These are phyloP conservation scores for Trissolcus japonicus DNA, from an alignment of 2,888 invertebrate genomes.

Conservation along the genomic window DNA sequence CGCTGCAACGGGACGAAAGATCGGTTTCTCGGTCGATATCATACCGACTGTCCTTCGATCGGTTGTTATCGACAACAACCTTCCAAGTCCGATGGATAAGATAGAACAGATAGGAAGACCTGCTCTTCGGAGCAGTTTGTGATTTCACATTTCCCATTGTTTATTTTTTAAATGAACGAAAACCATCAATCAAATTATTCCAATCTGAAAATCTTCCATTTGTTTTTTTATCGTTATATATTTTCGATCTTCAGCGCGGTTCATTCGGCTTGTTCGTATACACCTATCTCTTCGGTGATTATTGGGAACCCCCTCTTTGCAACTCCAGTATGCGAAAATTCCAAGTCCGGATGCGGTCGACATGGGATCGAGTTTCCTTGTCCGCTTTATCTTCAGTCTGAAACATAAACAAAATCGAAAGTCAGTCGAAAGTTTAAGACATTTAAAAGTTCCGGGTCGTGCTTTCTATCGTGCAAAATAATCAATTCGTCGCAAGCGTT, in stretches of 20 bases:
- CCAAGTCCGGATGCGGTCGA: conserved; percentile 31
- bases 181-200: too few relatives aligned
- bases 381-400: conserved; percentile 28
- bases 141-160: conserved; percentile 70
- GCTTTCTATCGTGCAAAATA: conserved; percentile 27
- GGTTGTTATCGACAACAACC: conserved; percentile 80
- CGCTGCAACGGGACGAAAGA: conserved; percentile 69
- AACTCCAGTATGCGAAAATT: conserved; percentile 19
- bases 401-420: conserved; percentile 51
- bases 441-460: conserved; percentile 25
- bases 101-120: conserved; percentile 80
- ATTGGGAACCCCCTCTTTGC: conserved; percentile 9
- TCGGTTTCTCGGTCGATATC: conserved; percentile 70
- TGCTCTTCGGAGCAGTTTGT: conserved; percentile 64
- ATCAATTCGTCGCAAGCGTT: too few relatives aligned
- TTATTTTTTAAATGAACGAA: too few relatives aligned
- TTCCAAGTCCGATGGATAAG: conserved; percentile 85
- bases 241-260: background rate
- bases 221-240: background rate
- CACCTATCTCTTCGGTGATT: background rate
- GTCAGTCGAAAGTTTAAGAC: conserved; percentile 38
- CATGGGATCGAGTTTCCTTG: conserved; percentile 29
- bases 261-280: background rate
- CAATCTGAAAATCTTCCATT: background rate
- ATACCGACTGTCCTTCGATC: conserved; percentile 58